phyloP scores from a whole-genome alignment of 2,888 invertebrate genomes.

The Patella caerulea region DNA sequence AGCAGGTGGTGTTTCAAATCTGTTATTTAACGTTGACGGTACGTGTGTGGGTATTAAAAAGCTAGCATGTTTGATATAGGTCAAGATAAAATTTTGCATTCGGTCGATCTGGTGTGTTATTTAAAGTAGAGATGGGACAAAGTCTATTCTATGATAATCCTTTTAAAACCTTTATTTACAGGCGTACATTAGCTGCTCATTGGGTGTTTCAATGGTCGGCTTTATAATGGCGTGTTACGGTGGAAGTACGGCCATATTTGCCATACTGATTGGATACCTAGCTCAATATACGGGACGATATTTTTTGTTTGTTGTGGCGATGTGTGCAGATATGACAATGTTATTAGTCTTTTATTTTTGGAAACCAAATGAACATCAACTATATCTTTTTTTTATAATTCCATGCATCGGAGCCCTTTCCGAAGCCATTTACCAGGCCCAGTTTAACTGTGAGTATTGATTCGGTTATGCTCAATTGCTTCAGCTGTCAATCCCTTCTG shows the following conservation, averaged over 20 bases:
- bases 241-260: conserved; percentile 11
- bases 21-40: too few relatives aligned
- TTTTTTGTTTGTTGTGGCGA: conserved; percentile 11
- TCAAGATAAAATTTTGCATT: too few relatives aligned
- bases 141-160: too few relatives aligned
- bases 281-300: conserved; percentile 19
- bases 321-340: conserved; percentile 15
- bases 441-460: conserved; percentile 22
- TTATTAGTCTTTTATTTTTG: conserved; percentile 36
- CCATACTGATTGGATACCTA: conserved; percentile 7
- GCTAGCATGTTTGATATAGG: too few relatives aligned
- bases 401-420: conserved; percentile 14
- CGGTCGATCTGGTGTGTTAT: too few relatives aligned
- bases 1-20: too few relatives aligned
- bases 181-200: conserved; percentile 24
- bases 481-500: too few relatives aligned
- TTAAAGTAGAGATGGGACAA: too few relatives aligned
- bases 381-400: conserved; percentile 13
- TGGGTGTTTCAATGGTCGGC: conserved; percentile 23
- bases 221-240: conserved; percentile 25
- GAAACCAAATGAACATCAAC: conserved; percentile 7
- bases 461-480: too few relatives aligned
- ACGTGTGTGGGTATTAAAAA: too few relatives aligned
- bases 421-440: conserved; percentile 16
- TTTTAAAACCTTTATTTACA: conserved; percentile 6